Evolutionary conservation across 2,113 vertebrate genomes (phyloP).

Genomic region (Oxyruncus cristatus): DNA sequence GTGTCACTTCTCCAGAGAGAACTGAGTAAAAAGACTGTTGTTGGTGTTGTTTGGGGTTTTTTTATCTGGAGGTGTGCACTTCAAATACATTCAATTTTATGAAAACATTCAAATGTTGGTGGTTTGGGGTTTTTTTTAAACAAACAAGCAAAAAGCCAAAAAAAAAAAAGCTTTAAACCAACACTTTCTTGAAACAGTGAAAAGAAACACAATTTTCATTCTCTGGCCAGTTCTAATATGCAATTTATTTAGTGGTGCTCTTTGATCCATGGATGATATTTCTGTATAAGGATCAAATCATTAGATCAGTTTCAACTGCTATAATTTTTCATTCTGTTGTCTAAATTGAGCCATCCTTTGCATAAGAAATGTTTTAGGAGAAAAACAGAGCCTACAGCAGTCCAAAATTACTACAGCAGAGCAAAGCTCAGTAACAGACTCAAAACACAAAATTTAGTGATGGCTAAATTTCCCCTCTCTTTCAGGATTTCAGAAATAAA

Average conservation of each 20-base stretch:
- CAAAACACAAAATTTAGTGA: not conserved
- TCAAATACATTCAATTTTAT: not conserved
- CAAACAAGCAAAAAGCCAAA: rapidly evolving
- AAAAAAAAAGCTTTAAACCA: not conserved
- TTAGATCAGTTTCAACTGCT: not conserved
- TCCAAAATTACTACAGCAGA: not conserved
- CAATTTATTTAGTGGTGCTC: not conserved
- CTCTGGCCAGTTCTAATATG: not conserved
- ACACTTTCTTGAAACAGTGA: not conserved
- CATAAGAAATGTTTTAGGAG: not conserved
- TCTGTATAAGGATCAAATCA: not conserved
- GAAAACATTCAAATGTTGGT: not conserved
- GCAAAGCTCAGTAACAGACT: not conserved
- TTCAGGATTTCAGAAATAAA: not conserved
- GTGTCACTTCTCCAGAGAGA: not conserved
- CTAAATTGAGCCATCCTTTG: not conserved
- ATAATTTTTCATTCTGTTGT: not conserved
- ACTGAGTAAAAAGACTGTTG: not conserved
- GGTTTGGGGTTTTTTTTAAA: not conserved
- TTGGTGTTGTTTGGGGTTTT: not conserved
- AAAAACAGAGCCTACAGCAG: not conserved
- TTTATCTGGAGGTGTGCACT: not conserved
- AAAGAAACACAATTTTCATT: not conserved
- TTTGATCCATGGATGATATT: not conserved
- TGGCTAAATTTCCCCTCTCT: not conserved